phyloP scores from a whole-genome alignment of 2,797 vertebrate species.

The Hypotaenidia philippensis region DNA sequence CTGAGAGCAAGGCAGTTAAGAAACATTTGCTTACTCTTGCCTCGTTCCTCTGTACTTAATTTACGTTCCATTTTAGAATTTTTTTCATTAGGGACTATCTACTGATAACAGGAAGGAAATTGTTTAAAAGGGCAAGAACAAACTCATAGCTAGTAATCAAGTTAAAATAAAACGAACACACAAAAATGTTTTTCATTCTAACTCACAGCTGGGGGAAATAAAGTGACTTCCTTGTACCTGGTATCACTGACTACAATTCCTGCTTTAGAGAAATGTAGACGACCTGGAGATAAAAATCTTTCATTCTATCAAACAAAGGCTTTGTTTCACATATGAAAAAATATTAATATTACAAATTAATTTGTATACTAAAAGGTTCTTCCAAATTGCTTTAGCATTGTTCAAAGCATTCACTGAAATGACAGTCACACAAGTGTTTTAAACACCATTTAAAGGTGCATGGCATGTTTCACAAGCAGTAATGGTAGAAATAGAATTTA shows the following conservation, averaged over 20 bases:
- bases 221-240: constrained; percentile 22
- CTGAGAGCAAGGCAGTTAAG: constrained; percentile 24
- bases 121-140: constrained; percentile 27
- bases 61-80: constrained; percentile 76
- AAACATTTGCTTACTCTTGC: constrained; percentile 55
- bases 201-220: constrained; percentile 6
- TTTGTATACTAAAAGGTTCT: not conserved
- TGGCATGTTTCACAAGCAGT: accelerated
- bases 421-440: not conserved
- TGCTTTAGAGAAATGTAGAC: not conserved
- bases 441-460: not conserved
- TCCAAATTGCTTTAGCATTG: not conserved
- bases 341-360: not conserved
- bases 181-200: not conserved
- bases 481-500: not conserved
- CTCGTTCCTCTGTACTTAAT: constrained; percentile 75
- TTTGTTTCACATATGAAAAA: not conserved
- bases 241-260: not conserved
- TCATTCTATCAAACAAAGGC: not conserved
- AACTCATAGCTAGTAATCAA: not conserved
- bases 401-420: not conserved
- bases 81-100: constrained; percentile 77
- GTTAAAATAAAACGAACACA: not conserved
- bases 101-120: constrained; percentile 58
- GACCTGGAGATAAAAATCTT: constrained; percentile 13